Evolutionary conservation across 2,888 invertebrate genomes (phyloP), one percentile per base, ranked within the genome.

Genomic region (Colostygia pectinataria): DNA sequence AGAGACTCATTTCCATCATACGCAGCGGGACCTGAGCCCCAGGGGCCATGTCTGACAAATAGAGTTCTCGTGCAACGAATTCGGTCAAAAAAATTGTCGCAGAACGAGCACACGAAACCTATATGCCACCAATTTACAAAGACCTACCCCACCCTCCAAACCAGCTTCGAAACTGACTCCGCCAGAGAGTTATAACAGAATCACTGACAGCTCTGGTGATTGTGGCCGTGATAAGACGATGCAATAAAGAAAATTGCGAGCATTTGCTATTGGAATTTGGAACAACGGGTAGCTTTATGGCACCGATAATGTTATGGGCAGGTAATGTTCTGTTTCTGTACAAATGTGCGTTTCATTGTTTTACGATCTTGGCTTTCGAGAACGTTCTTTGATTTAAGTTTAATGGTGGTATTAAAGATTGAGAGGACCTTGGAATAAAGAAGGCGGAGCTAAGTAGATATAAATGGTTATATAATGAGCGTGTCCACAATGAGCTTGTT

Each of bases 221-320:
- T 37, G 57, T 79, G 80, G 83, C 55, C 59, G 65, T 62, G 73
- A 78, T 77, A 74, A 74, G 73, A 62, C 72, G 75, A 66, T 81
- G 86, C 81, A 84, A 88, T 88, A 89, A 89, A 86, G 79, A 81
- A 87, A 88, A 88, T 88, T 83, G 85, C 80, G 73, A 81, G 75
- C 85, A 87, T 86, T 88, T 84, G 85, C 80, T 83, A 79, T 82
- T 80, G 78, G 85, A 82, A 82, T 82, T 83, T 75, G 77, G 71
- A 73, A 77, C 71, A 74, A 78, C 78, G 80, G 76, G 75, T 71
- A 84, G 82, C 77, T 86, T 88, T 87, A 86, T 84, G 75, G 83
- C 67, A 66, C 71, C 82, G 84, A 86, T 88, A 88, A 87, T 86
- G 86, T 85, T 82, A 88, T 83, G 84, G 84, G 80, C 85, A 83